Evolutionary conservation across 1,140 invertebrate species (phyloP), one percentile per base, ranked within the genome.

Genomic region (Sycophila sp.): DNA sequence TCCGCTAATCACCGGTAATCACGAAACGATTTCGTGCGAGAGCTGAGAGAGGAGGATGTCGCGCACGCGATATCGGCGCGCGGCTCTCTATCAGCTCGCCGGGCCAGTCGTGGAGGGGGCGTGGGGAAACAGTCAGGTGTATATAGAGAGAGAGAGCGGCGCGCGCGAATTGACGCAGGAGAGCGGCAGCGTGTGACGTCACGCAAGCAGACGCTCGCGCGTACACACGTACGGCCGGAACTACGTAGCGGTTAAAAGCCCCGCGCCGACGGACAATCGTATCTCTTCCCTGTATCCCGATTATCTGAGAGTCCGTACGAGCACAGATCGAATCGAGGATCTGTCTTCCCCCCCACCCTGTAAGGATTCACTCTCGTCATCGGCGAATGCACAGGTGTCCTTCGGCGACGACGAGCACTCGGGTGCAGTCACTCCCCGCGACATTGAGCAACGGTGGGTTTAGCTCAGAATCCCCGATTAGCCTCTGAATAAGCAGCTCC

Each of bases 1-100:
- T 53, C n/a, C n/a, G 49, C 34, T 40, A 65, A 65, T 51, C 62
- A 51, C 60, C 51, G 19, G 49, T 53, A 65, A 65, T 65, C 62
- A 65, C 64, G 64, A 56, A 56, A 56, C 19, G 49, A 66, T 45
- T 66, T 45, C 51, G 51, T 34, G 64, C 51, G 51, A 10, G 8
- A 13, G 6, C 5, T 3, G 15, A 42, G 40, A 42, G 40, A 15
- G 40, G 5, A 8, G 40, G 28, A 17, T 5, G n/a, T 8, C 32
- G 51, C 51, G 28, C 51, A 55, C 64, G 64, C 51, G 36, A 56
- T 45, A 66, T 56, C 7, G 11, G 42, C 42, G 17, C 45, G 7
- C 24, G 24, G 19, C 30, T 28, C 42, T 30, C 28, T 42, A 32
- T 49, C 59, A 34, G 28, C 26, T 30, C 24, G 38, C 15, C 22